Evolutionary conservation across 2,888 invertebrate genomes (phyloP).

Genomic region (Drosophila antonietae): DNA sequence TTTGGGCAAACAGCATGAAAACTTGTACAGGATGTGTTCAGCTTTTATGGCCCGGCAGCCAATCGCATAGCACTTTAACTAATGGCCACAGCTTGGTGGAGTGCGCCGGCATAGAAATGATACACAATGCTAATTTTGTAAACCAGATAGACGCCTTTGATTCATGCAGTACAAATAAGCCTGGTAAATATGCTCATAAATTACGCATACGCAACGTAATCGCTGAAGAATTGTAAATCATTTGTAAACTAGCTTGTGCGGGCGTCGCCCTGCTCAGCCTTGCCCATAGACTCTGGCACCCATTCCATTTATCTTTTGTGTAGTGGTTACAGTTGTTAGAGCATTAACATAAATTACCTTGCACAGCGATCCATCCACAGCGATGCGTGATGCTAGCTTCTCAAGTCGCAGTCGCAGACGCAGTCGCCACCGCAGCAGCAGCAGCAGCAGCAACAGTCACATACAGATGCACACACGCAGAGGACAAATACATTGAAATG

Average conservation of each 20-base stretch:
- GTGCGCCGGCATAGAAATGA: conserved; percentile 28
- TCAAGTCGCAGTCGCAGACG: conserved; percentile 30
- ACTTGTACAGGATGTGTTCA: conserved; percentile 44
- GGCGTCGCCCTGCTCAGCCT: background rate
- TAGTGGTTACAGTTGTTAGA: conserved; percentile 52
- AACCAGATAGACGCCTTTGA: conserved; percentile 40
- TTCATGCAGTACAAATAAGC: conserved; percentile 61
- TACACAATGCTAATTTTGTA: conserved; percentile 55
- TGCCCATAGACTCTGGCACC: background rate
- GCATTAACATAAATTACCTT: conserved; percentile 81
- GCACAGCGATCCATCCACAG: conserved; percentile 57
- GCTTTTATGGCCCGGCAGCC: conserved; percentile 54
- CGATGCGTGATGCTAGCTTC: conserved; percentile 34
- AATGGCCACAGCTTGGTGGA: conserved; percentile 11
- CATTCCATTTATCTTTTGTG: background rate
- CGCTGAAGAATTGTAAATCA: conserved; percentile 74
- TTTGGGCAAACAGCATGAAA: conserved; percentile 55
- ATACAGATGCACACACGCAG: conserved; percentile 29
- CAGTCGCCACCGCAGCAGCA: conserved; percentile 21
- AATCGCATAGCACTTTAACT: conserved; percentile 50
- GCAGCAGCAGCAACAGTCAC: conserved; percentile 41
- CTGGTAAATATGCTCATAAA: conserved; percentile 72
- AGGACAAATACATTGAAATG: conserved; percentile 65
- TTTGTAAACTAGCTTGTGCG: conserved; percentile 66
- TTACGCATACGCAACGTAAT: conserved; percentile 56